Evolutionary conservation across 2,113 vertebrate genomes (phyloP).

Genomic region (Tetraodon nigroviridis): DNA sequence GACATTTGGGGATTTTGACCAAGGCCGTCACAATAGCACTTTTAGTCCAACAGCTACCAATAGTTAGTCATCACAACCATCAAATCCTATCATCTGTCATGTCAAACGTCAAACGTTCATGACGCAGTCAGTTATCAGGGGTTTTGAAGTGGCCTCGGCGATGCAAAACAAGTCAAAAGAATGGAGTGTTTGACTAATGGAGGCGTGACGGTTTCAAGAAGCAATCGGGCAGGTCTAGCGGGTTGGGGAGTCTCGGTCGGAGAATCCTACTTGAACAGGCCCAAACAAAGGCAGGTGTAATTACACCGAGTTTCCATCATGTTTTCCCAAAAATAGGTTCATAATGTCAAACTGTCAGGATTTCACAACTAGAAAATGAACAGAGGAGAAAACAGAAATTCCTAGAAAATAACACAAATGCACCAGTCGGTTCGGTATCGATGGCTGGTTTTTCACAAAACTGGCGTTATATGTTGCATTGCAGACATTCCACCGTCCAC

Average conservation of each 20-base stretch:
- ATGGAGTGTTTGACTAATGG: constrained; percentile 21
- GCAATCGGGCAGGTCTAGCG: constrained; percentile 33
- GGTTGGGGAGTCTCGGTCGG: constrained; percentile 14
- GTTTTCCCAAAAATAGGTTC: background rate
- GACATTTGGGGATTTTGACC: too few species aligned
- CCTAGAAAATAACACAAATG: too few species aligned
- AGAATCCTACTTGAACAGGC: background rate
- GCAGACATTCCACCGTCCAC: too few species aligned
- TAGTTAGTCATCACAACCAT: too few species aligned
- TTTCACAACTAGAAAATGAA: background rate
- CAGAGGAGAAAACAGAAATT: too few species aligned
- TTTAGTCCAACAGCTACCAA: too few species aligned
- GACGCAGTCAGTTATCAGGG: background rate
- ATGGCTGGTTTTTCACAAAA: too few species aligned
- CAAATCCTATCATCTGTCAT: too few species aligned
- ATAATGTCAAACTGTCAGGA: background rate
- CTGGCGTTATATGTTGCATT: too few species aligned
- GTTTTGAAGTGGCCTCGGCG: background rate
- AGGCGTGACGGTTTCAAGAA: background rate
- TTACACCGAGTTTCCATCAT: background rate
- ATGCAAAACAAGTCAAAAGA: constrained; percentile 4
- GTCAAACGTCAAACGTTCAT: too few species aligned
- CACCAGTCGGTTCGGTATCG: too few species aligned
- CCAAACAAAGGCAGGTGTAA: background rate
- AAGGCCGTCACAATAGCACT: too few species aligned